Evolutionary conservation across 2,113 vertebrate genomes (phyloP).

Genomic region (Hydropotes inermis): DNA sequence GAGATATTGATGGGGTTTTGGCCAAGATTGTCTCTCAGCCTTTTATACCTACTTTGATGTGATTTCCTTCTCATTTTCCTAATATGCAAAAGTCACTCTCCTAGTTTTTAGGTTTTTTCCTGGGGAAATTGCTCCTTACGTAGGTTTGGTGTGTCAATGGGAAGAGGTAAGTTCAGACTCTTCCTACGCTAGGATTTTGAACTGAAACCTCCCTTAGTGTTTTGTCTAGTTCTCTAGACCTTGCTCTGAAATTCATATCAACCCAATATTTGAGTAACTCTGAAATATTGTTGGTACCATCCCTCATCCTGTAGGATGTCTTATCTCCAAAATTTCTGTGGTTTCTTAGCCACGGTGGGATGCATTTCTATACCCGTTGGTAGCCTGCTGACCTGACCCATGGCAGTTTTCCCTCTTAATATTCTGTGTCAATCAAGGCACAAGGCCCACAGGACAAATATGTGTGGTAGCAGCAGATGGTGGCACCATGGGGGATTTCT

Average conservation of each 20-base stretch:
- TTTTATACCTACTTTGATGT: not conserved
- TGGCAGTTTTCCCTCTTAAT: not conserved
- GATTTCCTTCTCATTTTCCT: not conserved
- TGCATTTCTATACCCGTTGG: not conserved
- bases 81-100: not conserved
- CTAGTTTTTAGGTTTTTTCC: not conserved
- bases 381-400: not conserved
- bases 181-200: not conserved
- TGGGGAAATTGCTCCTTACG: not conserved
- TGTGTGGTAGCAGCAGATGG: not conserved
- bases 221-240: not conserved
- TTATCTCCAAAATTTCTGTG: not conserved
- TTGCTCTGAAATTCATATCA: not conserved
- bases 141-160: not conserved
- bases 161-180: not conserved
- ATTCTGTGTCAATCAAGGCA: not conserved
- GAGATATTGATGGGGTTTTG: not conserved
- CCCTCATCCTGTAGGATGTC: not conserved
- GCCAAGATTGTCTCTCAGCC: not conserved
- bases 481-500: not conserved
- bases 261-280: not conserved
- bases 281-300: not conserved
- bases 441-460: not conserved
- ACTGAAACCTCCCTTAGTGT: not conserved
- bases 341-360: not conserved